Base-by-base conservation (phyloP, 2,797 vertebrate genomes). In the Melopsittacus undulatus region DNA sequence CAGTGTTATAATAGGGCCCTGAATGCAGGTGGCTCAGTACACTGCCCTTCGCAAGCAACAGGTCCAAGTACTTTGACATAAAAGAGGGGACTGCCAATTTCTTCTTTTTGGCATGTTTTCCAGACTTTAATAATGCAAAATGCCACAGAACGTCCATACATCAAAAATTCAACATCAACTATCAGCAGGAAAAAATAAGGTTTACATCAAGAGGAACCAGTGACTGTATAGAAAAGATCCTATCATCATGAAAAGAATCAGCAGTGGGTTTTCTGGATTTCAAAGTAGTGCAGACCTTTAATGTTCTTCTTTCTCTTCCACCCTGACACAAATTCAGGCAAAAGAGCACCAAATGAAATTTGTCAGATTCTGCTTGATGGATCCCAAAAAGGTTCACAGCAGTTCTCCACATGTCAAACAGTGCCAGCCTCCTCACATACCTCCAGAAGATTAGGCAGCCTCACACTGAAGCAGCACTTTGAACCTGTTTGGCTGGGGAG, bases 401-500 rank as follows among this genome's bases (percentile, higher is more conserved):
- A 57, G 5, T 27, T 69, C 73, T 34, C 12, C 9, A 3, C 14
- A 13, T 34, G 59, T 34, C 42, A 20, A 36, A 36, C 56, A 36
- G 13, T 5, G 36, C 29, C 51, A 15, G 24, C 11, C 36, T 59
- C 57, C 63, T 76, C 3, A 0, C 24, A 30, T 9, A 4, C 11
- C 26, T 68, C 11, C 62, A n/a, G 43, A 2, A 63, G 30, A 36
- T 38, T 4, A 56, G 27, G 76, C 32, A 86, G 66, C 13, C 66
- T 18, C 14, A 9, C 17, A 9, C 29, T 26, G 40, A 38, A 45
- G 46, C 43, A 61, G 38, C 3, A 2, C 20, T 64, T 63, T 38
- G 32, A 62, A 63, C n/a, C 24, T 7, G 0, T 57, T 13, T 1
- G 0, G 23, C 10, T 78, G 56, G 4, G 17, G 27, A 66, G 6